phyloP scores from a whole-genome alignment of 2,888 invertebrate genomes.

The Zeuzera pyrina region DNA sequence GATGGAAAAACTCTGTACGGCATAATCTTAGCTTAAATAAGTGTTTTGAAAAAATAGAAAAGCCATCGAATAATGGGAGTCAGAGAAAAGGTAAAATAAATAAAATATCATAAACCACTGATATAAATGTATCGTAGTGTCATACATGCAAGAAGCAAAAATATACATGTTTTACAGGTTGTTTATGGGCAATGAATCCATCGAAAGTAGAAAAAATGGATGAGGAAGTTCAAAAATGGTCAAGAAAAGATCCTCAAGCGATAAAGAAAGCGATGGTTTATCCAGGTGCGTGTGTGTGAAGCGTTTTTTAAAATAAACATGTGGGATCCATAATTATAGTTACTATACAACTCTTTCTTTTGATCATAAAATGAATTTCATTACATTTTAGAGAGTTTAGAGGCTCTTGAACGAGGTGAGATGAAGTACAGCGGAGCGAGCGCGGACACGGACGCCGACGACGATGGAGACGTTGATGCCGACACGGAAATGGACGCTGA shows the following conservation, averaged over 20 bases:
- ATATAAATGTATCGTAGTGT: too few relatives aligned
- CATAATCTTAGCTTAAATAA: constrained; percentile 98
- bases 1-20: constrained; percentile 99
- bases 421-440: constrained; percentile 85
- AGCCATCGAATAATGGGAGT: constrained; percentile 89
- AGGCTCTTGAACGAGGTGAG: constrained; percentile 88
- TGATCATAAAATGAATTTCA: too few relatives aligned
- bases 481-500: constrained; percentile 74
- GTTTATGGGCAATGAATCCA: constrained; percentile 98
- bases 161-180: constrained; percentile 62
- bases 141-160: background rate
- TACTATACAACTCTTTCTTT: too few relatives aligned
- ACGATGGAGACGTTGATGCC: constrained; percentile 62
- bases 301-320: too few relatives aligned
- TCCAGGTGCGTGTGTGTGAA: too few relatives aligned
- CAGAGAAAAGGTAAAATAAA: constrained; percentile 78
- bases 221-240: constrained; percentile 98
- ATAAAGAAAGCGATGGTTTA: constrained; percentile 95
- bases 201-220: constrained; percentile 97
- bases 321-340: too few relatives aligned
- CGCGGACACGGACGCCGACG: constrained; percentile 78
- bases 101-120: too few relatives aligned
- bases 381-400: constrained; percentile 79
- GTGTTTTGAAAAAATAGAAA: constrained; percentile 98
- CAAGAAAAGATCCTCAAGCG: constrained; percentile 93